Percentiles rank a stretch among this genome's conserved stretches.
phyloP scores from a whole-genome alignment of 1,140 invertebrate species.

The Steinernema feltiae region DNA sequence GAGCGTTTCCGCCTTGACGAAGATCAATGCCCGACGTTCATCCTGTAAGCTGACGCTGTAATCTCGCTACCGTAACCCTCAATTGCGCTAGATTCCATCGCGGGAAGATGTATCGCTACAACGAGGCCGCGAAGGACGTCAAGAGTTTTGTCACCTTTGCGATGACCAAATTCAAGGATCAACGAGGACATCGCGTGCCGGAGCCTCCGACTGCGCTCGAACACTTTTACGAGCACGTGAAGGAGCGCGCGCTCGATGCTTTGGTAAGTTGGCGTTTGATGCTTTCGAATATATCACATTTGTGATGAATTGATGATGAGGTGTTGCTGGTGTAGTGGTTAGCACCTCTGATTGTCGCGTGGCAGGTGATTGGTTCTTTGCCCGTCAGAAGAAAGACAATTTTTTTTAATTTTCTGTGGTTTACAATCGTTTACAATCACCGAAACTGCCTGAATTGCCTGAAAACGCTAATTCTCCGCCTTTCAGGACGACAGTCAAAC shows the following conservation, averaged over 20 bases:
- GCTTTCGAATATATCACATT: too few relatives aligned
- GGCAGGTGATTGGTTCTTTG: too few relatives aligned
- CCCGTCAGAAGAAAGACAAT: neutral
- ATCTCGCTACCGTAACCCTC: neutral
- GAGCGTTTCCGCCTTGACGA: constrained; percentile 55
- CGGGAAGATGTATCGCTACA: constrained; percentile 58
- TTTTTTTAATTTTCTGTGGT: neutral
- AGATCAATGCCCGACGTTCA: constrained; percentile 54
- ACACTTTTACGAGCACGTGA: constrained; percentile 52
- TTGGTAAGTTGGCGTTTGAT: constrained; percentile 35
- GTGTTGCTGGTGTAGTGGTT: too few relatives aligned
- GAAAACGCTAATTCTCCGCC: constrained; percentile 20
- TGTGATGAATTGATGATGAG: too few relatives aligned
- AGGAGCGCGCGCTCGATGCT: constrained; percentile 45
- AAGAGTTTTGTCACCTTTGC: constrained; percentile 51
- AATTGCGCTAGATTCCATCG: constrained; percentile 52
- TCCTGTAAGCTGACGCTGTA: constrained; percentile 40
- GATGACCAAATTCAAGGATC: constrained; percentile 55
- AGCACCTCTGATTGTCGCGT: too few relatives aligned
- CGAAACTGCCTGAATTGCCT: too few relatives aligned
- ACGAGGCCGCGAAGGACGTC: constrained; percentile 53
- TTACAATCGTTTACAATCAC: too few relatives aligned
- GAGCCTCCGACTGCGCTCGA: constrained; percentile 56
- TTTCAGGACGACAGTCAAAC: constrained; percentile 56
- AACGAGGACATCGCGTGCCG: constrained; percentile 49